Evolutionary conservation across 2,888 invertebrate species (phyloP).

Genomic region (Sphecodes monilicornis): DNA sequence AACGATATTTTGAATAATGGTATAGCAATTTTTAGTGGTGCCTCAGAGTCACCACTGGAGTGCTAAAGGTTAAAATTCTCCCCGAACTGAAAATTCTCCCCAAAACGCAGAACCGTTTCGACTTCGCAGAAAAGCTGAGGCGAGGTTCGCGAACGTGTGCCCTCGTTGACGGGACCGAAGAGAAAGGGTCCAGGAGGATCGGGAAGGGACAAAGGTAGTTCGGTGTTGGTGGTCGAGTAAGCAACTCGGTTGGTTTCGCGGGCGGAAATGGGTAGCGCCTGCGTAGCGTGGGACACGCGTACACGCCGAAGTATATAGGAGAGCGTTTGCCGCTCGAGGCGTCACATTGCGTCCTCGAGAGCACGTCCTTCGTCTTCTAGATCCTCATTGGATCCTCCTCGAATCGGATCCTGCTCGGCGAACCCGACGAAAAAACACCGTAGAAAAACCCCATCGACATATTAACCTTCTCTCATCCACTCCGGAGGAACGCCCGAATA

Average conservation of each 20-base stretch:
- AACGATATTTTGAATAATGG: no score
- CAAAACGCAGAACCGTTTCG: background rate
- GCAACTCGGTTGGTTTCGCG: constrained; percentile 4
- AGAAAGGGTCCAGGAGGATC: background rate
- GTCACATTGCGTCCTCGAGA: constrained; percentile 68
- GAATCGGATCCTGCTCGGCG: background rate
- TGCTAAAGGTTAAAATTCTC: no score
- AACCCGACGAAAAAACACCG: background rate
- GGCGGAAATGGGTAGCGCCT: background rate
- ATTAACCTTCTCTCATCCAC: background rate
- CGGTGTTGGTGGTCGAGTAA: background rate
- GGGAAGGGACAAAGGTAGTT: background rate
- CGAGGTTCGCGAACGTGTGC: background rate
- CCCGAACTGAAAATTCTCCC: no score
- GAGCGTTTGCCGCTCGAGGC: constrained; percentile 55
- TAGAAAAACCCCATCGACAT: background rate
- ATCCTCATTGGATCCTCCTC: background rate
- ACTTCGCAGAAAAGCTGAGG: background rate
- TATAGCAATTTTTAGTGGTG: no score
- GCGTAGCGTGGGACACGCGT: background rate
- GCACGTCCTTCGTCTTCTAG: constrained; percentile 53
- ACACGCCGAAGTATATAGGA: constrained; percentile 61
- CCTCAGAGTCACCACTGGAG: no score
- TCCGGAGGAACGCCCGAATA: background rate
- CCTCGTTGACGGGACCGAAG: background rate